Evolutionary conservation across 2,888 invertebrate genomes (phyloP), one percentile per base, ranked within the genome.

Genomic region (Caenorhabditis angaria): DNA sequence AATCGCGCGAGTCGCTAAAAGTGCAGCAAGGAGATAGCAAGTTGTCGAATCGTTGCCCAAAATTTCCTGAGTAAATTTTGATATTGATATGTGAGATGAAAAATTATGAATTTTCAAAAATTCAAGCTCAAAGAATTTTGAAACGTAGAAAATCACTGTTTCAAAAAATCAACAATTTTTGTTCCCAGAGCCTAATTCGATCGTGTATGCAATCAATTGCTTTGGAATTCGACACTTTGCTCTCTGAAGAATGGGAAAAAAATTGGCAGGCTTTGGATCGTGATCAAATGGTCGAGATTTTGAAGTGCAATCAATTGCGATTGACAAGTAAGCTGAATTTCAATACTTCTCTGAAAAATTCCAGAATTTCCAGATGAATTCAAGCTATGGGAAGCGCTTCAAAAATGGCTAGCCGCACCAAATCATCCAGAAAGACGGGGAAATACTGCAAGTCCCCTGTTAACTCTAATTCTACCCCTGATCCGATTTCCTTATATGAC

Each of bases 401-500:
- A 85, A 5, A 85, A 85, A 64, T 89, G 89, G 89, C 66, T 89
- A 10, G 70, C 84, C 51, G 82, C 86, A 1, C 76, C 84, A 6
- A 65, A 61, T n/a, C 87, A 88, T 62, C 86, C 88, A 4, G 84
- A 88, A 63, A 74, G 88, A 47, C 67, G 83, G 22, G 86, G 84
- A 1, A 62, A 81, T 25, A 82, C 83, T 1, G 76, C 81, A 0
- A 72, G 80, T 2, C 81, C 82, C 0, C 67, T 85, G 4, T 65
- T 86, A 25, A 76, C 77, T 18, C 76, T 82, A 18, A 62, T 87
- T 3, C 61, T 87, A 0, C 84, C 85, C 2, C 76, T 83, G 2
- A 81, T 84, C 32, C 59, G 83, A 80, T 97, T 96, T 89, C 94
- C 95, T 0, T 95, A 95, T 94, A 95, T 97, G 94, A 92, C 93